These are phyloP conservation scores for Sula dactylatra DNA, from an alignment of 2,113 vertebrate genomes.

Conservation along the genomic window DNA sequence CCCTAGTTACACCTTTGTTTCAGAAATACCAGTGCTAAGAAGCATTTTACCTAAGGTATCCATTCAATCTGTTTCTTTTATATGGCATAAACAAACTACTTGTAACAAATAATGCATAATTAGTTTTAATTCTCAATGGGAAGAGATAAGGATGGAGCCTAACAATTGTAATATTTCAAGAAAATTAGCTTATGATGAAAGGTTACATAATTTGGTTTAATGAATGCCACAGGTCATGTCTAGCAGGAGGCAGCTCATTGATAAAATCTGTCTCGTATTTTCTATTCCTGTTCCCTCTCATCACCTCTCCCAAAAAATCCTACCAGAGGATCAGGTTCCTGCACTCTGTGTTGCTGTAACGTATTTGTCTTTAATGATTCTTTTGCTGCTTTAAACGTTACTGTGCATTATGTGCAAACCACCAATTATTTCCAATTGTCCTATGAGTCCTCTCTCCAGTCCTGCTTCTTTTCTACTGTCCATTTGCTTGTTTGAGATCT, in stretches of 20 bases:
- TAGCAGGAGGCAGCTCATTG: background rate
- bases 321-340: background rate
- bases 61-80: background rate
- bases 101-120: background rate
- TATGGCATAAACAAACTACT: background rate
- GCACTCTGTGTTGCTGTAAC: background rate
- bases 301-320: background rate
- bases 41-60: background rate
- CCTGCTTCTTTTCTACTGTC: background rate
- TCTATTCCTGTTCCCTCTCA: background rate
- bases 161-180: background rate
- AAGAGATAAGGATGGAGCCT: background rate
- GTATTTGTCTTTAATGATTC: background rate
- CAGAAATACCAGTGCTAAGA: background rate
- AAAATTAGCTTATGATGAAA: background rate
- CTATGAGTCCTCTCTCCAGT: background rate
- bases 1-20: background rate
- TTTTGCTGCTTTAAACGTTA: background rate
- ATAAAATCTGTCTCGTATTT: background rate
- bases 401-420: background rate
- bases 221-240: background rate
- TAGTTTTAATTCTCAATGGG: background rate
- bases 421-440: background rate
- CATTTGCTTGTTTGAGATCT: background rate
- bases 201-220: background rate